Evolutionary conservation across 2,113 vertebrate species (phyloP), one percentile per base, ranked within the genome.

Genomic region (Sisor rabdophorus): DNA sequence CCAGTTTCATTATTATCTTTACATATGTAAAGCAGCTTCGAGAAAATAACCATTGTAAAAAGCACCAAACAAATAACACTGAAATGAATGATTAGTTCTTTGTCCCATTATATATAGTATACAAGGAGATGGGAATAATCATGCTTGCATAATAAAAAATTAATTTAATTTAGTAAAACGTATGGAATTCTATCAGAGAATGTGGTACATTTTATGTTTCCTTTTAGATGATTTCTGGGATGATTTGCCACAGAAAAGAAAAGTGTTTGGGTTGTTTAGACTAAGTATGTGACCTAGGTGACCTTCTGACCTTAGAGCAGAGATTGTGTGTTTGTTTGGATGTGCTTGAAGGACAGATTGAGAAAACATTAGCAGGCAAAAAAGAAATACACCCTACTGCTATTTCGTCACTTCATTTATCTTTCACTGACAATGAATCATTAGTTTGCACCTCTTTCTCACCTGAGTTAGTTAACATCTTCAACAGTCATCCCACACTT

Each of bases 291-390:
- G 73, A 80, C 72, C 78, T 75, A 15, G 20, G n/a, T 24, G 63
- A 64, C 40, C 70, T 77, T 53, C 10, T 73, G 63, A 74, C 67
- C 59, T 11, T 13, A 17, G 48, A 64, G 52, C 20, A 0, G 36
- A 79, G 74, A 36, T 74, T 48, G 70, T 26, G 48, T 77, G 74
- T 80, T 73, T 74, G 64, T 71, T 30, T 64, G 6, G 60, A 61
- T 50, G 71, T 79, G 76, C 74, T 22, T 74, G 30, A 63, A 52
- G 4, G 56, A 16, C 16, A 26, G 81, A 77, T 56, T 22, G 71
- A n/a, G 17, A 58, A 71, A 52, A 28, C 26, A 48, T 65, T 78
- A 48, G 67, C 7, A 11, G 40, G 24, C 3, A 17, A 26, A 19
- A 20, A 40, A 15, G n/a, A 64, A 17, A 55, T 16, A 73, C 30